Evolutionary conservation across 2,888 invertebrate genomes (phyloP).

Genomic region (Drosophila birchii): DNA sequence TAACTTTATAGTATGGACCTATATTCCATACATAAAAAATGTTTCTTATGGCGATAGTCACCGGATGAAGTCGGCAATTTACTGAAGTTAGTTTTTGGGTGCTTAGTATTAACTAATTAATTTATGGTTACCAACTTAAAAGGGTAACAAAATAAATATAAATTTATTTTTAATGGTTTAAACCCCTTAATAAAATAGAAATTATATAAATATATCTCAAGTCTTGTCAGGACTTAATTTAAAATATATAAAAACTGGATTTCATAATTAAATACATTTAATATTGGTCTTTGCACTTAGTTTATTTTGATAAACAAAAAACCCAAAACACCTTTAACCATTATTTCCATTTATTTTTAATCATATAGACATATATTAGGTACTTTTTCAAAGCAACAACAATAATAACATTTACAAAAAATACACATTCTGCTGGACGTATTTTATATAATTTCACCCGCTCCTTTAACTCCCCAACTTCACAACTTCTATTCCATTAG

Average conservation of each 20-base stretch:
- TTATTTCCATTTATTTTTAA: slow-evolving; percentile 21
- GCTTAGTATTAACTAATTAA: neutral
- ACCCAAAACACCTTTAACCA: slow-evolving; percentile 24
- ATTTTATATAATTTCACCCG: slow-evolving; percentile 42
- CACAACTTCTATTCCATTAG: neutral
- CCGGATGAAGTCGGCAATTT: too few species aligned
- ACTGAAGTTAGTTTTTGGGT: too few species aligned
- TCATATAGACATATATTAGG: slow-evolving; percentile 12
- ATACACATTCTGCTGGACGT: slow-evolving; percentile 50
- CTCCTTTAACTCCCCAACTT: slow-evolving; percentile 8
- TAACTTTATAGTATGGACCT: too few species aligned
- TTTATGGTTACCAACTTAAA: neutral
- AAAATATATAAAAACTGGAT: neutral
- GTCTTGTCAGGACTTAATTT: neutral
- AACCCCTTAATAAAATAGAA: neutral
- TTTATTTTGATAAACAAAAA: too few species aligned
- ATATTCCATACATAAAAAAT: too few species aligned
- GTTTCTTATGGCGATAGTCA: too few species aligned
- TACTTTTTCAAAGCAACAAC: slow-evolving; percentile 52
- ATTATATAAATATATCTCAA: neutral
- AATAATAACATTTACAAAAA: slow-evolving; percentile 49
- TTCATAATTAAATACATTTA: neutral
- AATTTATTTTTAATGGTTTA: too few species aligned
- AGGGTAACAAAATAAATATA: neutral
- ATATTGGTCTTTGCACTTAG: fast-evolving